Evolutionary conservation across 2,113 vertebrate species (phyloP).

Genomic region (Garra rufa): DNA sequence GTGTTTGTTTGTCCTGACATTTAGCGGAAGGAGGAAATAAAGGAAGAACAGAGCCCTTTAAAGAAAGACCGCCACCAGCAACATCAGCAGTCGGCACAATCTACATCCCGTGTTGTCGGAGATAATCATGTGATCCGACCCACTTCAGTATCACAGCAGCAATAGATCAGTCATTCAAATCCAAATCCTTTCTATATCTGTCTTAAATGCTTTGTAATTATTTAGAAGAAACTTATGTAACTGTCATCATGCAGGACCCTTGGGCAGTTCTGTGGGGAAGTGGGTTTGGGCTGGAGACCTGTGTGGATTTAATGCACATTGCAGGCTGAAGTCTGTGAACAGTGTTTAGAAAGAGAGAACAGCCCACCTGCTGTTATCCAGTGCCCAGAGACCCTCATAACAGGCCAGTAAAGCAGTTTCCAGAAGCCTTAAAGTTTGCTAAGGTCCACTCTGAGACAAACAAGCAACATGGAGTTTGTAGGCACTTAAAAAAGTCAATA

Average conservation of each 20-base stretch:
- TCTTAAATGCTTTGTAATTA: conserved; percentile 64
- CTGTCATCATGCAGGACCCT: conserved; percentile 63
- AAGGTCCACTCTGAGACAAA: background rate
- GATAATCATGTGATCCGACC: conserved; percentile 58
- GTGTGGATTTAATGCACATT: conserved; percentile 53
- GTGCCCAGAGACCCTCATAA: conserved; percentile 21
- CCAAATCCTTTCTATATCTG: conserved; percentile 52
- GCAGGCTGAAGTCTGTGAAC: background rate
- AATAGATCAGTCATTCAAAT: conserved; percentile 49
- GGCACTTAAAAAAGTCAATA: background rate
- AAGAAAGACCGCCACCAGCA: background rate
- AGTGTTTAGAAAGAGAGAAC: background rate
- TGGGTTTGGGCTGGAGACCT: conserved; percentile 63
- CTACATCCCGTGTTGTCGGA: too few relatives aligned
- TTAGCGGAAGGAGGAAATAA: background rate
- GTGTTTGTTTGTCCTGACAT: background rate
- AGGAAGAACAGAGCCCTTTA: background rate
- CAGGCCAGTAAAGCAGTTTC: conserved; percentile 16
- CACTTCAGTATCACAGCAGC: conserved; percentile 60
- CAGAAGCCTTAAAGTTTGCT: conserved; percentile 26
- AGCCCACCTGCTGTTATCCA: conserved; percentile 27
- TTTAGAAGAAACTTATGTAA: conserved; percentile 69
- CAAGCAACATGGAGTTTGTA: background rate
- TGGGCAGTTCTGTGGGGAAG: conserved; percentile 56
- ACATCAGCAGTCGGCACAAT: background rate